Base-by-base conservation (phyloP, 2,113 vertebrate genomes). In the Accipiter virgatus region DNA sequence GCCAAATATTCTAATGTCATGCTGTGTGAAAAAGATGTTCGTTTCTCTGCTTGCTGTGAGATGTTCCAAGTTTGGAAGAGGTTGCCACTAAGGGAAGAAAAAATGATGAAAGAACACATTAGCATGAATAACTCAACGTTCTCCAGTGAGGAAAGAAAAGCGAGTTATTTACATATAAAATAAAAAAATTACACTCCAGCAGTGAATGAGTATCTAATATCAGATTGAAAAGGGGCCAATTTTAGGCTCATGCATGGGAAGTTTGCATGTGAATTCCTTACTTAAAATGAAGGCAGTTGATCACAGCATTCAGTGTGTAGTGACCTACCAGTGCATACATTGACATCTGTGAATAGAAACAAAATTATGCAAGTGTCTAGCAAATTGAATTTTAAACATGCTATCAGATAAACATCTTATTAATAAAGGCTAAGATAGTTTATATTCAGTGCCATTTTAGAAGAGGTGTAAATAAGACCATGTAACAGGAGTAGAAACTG, bases 11-110 rank as follows among this genome's bases (percentile, higher is more conserved):
- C 66, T 80, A 67, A 75, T 93, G 55, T 86, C 95, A 78, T 47
- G 62, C 89, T 97, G 94, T 65, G 95, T 86, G 89, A 93, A 96
- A 96, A 97, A 97, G 91, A 96, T 77, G 81, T 97, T 96, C 77
- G 70, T 81, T 83, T 92, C 88, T 95, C 62, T 95, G 74, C 91
- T 95, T 80, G 91, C 89, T 95, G 81, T 94, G 91, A 96, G 78
- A 96, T 82, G 42, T 93, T 96, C 81, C 91, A 90, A 87, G 81
- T 93, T 95, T 87, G 73, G 84, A 97, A 93, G 78, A 97, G 73
- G 40, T 82, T 94, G 70, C 73, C 84, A 78, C 74, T 93, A 68
- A 47, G 58, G 16, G 73, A 81, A 77, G 77, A 77, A 77, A 81
- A 90, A 83, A 86, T 0, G 0, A 75, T 67, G 65, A 86, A 94